These are phyloP conservation scores for Drosophila picticornis DNA, from an alignment of 2,888 invertebrate genomes.

Conservation along the genomic window DNA sequence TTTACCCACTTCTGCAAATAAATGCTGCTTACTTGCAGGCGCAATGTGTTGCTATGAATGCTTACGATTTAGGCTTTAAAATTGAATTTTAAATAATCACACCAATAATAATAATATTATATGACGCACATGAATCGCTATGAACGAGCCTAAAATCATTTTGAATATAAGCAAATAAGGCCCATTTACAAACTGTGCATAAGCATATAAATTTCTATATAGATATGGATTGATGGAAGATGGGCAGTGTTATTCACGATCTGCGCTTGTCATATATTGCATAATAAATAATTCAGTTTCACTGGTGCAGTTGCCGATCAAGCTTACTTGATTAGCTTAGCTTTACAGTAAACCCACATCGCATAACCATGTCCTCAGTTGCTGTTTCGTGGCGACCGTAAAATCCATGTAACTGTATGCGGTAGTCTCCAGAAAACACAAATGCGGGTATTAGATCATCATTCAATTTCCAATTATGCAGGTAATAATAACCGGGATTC, in stretches of 20 bases:
- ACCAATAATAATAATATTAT: neutral
- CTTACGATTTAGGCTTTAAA: constrained; percentile 33
- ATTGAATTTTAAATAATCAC: constrained; percentile 4
- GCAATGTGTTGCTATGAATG: constrained; percentile 13
- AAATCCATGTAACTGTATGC: neutral
- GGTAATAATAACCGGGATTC: neutral
- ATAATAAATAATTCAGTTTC: neutral
- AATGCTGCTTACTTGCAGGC: constrained; percentile 37
- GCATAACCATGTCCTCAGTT: neutral
- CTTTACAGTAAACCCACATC: constrained; percentile 1
- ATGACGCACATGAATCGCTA: neutral
- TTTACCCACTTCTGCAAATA: constrained; percentile 47
- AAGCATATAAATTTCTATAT: neutral
- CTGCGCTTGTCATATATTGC: neutral
- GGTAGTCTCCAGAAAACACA: constrained; percentile 1
- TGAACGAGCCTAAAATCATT: neutral
- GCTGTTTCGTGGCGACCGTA: neutral
- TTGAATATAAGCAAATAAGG: neutral
- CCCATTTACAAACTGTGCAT: neutral
- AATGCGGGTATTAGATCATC: neutral
- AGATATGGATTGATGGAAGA: neutral
- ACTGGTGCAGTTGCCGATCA: neutral
- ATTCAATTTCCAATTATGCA: neutral
- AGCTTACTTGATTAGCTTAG: constrained; percentile 9
- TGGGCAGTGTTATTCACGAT: neutral